A percentile compares a stretch with the other conserved stretches of the same genome.
These are phyloP conservation scores for Chrysopilus asiliformis DNA, from an alignment of 2,888 invertebrate species.

Conservation along the genomic window DNA sequence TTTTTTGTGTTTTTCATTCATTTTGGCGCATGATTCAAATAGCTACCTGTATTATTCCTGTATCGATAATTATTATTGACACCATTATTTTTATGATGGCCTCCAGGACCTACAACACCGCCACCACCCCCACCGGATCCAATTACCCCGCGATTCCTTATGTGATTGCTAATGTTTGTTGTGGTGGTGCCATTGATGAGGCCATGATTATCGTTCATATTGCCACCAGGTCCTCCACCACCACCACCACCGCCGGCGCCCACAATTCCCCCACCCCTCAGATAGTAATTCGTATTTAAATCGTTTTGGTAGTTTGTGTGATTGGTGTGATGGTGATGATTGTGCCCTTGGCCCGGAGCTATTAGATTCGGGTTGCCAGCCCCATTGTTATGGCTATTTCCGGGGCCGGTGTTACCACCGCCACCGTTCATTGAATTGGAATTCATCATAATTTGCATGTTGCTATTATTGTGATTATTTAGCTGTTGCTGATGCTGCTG, in stretches of 20 bases:
- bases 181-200: conserved; percentile 9
- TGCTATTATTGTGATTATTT: conserved; percentile 10
- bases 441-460: conserved; percentile 13
- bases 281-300: conserved; percentile 16
- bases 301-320: conserved; percentile 15
- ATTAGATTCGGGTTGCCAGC: conserved; percentile 4
- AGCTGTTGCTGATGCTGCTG: conserved; percentile 8
- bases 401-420: conserved; percentile 2
- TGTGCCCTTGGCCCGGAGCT: conserved; percentile 10
- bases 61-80: conserved; percentile 36
- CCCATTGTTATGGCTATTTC: conserved; percentile 2
- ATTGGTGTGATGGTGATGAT: conserved; percentile 15
- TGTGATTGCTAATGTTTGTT: not conserved
- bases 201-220: conserved; percentile 9
- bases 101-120: conserved; percentile 11
- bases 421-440: conserved; percentile 3
- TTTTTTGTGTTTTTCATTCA: too few relatives aligned
- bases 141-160: conserved; percentile 6
- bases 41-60: conserved; percentile 25
- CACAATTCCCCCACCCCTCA: conserved; percentile 10
- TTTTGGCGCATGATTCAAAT: too few relatives aligned
- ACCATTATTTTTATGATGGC: conserved; percentile 25
- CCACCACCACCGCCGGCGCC: conserved; percentile 7
- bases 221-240: conserved; percentile 9
- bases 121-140: conserved; percentile 14